Percentiles rank a stretch among this genome's conserved stretches.
Evolutionary conservation across 53 echinoderm and acorn worm species (phyloP).

Genomic region (Holothuria leucospilota): DNA sequence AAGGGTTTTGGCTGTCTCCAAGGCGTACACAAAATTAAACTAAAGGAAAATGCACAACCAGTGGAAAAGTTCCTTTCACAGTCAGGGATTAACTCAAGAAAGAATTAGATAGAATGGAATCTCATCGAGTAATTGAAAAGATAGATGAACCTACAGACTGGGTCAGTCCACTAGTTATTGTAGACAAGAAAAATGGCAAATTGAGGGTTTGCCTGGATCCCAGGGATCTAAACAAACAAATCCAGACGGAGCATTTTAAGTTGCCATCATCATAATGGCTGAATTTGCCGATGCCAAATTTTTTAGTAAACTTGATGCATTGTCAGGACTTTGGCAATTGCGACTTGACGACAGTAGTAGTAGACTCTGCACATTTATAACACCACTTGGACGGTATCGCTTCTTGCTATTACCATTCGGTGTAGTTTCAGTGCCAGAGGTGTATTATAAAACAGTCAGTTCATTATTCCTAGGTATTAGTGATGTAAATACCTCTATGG

Average conservation of each 20-base stretch:
- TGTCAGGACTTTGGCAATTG: slow-evolving; percentile 46
- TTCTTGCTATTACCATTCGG: slow-evolving; percentile 32
- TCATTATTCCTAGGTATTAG: slow-evolving; percentile 26
- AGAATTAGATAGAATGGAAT: slow-evolving; percentile 49
- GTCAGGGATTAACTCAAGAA: slow-evolving; percentile 5
- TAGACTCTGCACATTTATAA: slow-evolving; percentile 53
- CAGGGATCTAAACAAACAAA: slow-evolving; percentile 47
- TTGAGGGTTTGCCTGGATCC: slow-evolving; percentile 69
- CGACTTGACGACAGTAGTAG: slow-evolving; percentile 48
- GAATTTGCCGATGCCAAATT: slow-evolving; percentile 29
- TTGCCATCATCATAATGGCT: slow-evolving; percentile 48
- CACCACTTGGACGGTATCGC: slow-evolving; percentile 40
- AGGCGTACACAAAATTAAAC: slow-evolving; percentile 13
- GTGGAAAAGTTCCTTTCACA: slow-evolving; percentile 38
- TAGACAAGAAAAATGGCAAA: slow-evolving; percentile 64
- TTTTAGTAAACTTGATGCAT: slow-evolving; percentile 51
- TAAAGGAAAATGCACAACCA: slow-evolving; percentile 11
- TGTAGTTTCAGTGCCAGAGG: slow-evolving; percentile 60
- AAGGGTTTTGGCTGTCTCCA: slow-evolving; percentile 34
- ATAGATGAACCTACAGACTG: slow-evolving; percentile 61
- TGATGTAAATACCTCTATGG: slow-evolving; percentile 59
- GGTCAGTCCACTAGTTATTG: slow-evolving; percentile 45
- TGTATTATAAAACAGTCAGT: slow-evolving; percentile 50
- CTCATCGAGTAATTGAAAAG: background rate
- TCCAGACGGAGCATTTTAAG: slow-evolving; percentile 60